Base-by-base conservation (phyloP, 2,797 vertebrate genomes). In the Okamejei kenojei region DNA sequence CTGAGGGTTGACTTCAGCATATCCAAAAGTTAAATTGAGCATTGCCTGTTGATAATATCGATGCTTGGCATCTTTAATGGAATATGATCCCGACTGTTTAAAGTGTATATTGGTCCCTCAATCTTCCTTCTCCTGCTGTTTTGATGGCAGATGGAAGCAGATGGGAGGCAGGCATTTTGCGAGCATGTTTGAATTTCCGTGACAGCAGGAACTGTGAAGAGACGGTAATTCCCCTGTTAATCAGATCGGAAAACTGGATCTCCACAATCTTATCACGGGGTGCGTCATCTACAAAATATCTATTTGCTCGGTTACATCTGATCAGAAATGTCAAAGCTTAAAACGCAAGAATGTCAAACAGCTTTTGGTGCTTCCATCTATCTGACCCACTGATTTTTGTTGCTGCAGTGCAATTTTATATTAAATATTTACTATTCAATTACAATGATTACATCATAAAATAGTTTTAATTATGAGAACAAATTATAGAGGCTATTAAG, bases 351-450 rank as follows among this genome's bases (percentile, higher is more conserved):
- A 91, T 73, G 63, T 26, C 35, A 71, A 88, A 68, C 65, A 11
- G 23, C 29, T 71, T 54, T 38, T 23, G 68, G 38, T 23, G 68
- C 19, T 90, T 71, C 35, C 65, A 54, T 90, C 32, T n/a, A 29
- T 17, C 11, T 29, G 26, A n/a, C 23, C 29, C 11, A 2, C 19
- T 68, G 45, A 54, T 54, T 45, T 61, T 58, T 58, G 32, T 65
- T 61, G 73, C 73, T 54, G 35, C 35, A 35, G 10, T 90, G 17
- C 9, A 45, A 45, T 90, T 71, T 71, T 45, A 73, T 74, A 91
- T 91, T 13, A 91, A 91, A 91, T 91, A 91, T 91, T 91, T 91
- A 91, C 38, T 71, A 91, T 38, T 91, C 88, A 91, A 71, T 45
- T 73, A 71, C 88, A 91, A 91, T 91, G 35, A 73, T 73, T 32